A percentile compares a stretch with the other conserved stretches of the same genome.
These are phyloP conservation scores for Tortricodes alternella DNA, from an alignment of 2,888 invertebrate genomes.

Conservation along the genomic window DNA sequence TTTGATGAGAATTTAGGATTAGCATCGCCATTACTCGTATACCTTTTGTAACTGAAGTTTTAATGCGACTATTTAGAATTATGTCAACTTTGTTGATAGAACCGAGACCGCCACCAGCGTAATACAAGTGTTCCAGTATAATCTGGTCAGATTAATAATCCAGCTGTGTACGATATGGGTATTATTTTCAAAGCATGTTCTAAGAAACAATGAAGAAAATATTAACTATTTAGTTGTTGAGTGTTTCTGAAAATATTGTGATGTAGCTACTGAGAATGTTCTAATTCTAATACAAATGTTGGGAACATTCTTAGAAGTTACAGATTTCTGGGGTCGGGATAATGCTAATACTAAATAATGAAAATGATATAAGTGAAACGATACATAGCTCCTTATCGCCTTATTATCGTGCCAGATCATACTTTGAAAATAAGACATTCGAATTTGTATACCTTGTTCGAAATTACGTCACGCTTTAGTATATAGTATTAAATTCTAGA, in stretches of 20 bases:
- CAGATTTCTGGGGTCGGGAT: too few species aligned
- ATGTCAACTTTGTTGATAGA: background rate
- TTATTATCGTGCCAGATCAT: background rate
- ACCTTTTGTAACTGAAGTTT: slow-evolving; percentile 2
- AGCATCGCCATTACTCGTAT: slow-evolving; percentile 12
- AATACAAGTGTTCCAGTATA: slow-evolving; percentile 22
- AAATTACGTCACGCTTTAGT: slow-evolving; percentile 2
- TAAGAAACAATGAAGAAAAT: background rate
- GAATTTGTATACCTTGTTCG: background rate
- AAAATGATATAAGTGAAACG: too few species aligned
- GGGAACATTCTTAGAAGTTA: too few species aligned
- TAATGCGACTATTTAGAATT: background rate
- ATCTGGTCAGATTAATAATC: background rate
- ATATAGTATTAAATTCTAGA: slow-evolving; percentile 10
- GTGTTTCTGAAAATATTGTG: too few species aligned
- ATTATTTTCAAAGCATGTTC: background rate
- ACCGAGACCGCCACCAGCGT: slow-evolving; percentile 27
- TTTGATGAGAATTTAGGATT: background rate
- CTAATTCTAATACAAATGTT: too few species aligned
- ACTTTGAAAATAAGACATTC: slow-evolving; percentile 1
- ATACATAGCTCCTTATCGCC: too few species aligned
- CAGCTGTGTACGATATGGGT: background rate
- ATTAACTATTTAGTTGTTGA: too few species aligned
- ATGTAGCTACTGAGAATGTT: too few species aligned
- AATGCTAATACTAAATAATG: too few species aligned